These are phyloP conservation scores for Caenorhabditis latens DNA, from an alignment of 1,140 invertebrate genomes.

Conservation along the genomic window DNA sequence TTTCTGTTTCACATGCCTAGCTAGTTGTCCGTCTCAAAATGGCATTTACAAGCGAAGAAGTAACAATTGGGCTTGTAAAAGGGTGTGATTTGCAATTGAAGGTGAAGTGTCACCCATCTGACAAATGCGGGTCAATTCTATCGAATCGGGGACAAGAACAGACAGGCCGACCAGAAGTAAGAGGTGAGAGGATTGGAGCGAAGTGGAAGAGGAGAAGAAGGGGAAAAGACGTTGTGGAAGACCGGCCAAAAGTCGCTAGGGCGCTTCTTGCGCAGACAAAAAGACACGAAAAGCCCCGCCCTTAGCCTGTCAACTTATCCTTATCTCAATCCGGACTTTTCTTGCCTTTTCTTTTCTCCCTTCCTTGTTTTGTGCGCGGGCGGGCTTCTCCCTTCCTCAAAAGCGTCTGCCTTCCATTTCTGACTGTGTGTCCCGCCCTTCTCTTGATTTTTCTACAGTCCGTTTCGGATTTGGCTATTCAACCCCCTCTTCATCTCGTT, in stretches of 20 bases:
- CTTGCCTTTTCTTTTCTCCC: conserved; percentile 41
- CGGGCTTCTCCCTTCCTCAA: conserved; percentile 24
- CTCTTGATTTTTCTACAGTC: conserved; percentile 54
- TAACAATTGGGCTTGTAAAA: conserved; percentile 56
- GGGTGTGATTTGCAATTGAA: conserved; percentile 56
- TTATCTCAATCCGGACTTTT: conserved; percentile 56
- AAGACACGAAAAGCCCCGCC: conserved; percentile 55
- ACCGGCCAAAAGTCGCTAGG: conserved; percentile 52
- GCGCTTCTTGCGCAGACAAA: conserved; percentile 54
- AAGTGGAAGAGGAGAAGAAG: neutral
- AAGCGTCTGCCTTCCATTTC: conserved; percentile 53
- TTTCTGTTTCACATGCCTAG: conserved; percentile 5
- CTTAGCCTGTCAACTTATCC: conserved; percentile 55
- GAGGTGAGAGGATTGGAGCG: conserved; percentile 25
- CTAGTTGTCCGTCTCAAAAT: conserved; percentile 1
- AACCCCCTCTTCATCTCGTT: neutral
- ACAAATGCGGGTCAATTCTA: conserved; percentile 55
- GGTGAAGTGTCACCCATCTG: conserved; percentile 55
- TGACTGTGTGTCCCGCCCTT: conserved; percentile 49
- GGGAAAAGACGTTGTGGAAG: conserved; percentile 20
- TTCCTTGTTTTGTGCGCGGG: conserved; percentile 46
- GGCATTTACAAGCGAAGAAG: conserved; percentile 7
- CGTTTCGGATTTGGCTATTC: conserved; percentile 13
- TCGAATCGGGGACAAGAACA: conserved; percentile 54
- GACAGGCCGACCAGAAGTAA: conserved; percentile 48